These are phyloP conservation scores for Monomorium pharaonis DNA, from an alignment of 1,140 invertebrate species.

Conservation along the genomic window DNA sequence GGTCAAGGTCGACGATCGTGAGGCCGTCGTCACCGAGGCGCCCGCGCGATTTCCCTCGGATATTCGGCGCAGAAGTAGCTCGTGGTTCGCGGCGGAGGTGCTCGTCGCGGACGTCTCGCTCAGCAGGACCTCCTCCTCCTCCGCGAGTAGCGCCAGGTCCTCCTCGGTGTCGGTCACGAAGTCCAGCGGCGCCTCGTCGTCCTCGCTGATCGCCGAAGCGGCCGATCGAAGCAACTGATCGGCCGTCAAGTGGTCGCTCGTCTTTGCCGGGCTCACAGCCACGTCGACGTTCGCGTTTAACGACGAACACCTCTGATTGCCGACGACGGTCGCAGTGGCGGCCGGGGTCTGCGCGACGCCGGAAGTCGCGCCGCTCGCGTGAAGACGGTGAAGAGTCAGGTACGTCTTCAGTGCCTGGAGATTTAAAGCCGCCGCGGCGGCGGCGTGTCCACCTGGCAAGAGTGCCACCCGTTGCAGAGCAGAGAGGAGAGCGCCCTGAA, in stretches of 20 bases:
- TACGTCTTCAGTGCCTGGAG: conserved; percentile 93
- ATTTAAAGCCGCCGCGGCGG: conserved; percentile 91
- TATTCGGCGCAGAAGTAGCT: conserved; percentile 79
- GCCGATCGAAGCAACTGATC: conserved; percentile 56
- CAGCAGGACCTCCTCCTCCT: conserved; percentile 79
- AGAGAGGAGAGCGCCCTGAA: conserved; percentile 91
- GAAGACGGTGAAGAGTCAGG: conserved; percentile 91
- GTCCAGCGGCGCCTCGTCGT: conserved; percentile 79
- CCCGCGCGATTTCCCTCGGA: conserved; percentile 67
- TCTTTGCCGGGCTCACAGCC: conserved; percentile 11
- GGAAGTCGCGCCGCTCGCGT: conserved; percentile 83
- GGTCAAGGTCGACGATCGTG: conserved; percentile 48
- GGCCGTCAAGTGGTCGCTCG: conserved; percentile 48
- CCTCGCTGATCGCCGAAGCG: conserved; percentile 74
- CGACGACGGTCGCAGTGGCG: conserved; percentile 65
- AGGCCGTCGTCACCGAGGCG: conserved; percentile 27
- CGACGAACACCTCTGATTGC: conserved; percentile 54
- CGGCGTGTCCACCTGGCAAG: conserved; percentile 91
- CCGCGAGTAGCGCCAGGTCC: conserved; percentile 83
- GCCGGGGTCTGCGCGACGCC: conserved; percentile 60
- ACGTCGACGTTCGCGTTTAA: background rate
- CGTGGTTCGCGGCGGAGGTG: conserved; percentile 76
- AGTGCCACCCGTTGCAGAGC: conserved; percentile 91
- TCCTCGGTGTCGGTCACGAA: conserved; percentile 85
- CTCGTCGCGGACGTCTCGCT: conserved; percentile 78